Conservation (phyloP, 2,113 vertebrate genomes). For the Nyctibius bracteatus region DNA sequence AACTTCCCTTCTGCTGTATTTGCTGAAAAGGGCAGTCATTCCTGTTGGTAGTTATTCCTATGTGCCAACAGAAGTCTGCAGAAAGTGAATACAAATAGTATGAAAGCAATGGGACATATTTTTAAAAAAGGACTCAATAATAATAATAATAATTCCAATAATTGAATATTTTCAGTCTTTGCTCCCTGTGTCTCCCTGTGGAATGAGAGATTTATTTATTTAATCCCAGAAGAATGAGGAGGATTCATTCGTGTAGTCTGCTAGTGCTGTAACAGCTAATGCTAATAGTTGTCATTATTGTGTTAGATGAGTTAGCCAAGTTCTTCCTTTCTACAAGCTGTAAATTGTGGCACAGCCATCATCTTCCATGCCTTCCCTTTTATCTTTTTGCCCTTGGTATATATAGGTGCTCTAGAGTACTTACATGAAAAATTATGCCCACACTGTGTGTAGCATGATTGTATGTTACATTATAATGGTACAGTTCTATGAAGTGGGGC, state of each 20-base stretch:
- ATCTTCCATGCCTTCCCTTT: not conserved
- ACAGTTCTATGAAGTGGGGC: not conserved
- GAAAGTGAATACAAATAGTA: not conserved
- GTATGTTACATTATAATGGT: not conserved
- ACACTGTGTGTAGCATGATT: fast-evolving
- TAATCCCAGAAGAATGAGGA: not conserved
- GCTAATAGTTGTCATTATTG: not conserved
- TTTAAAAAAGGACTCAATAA: not conserved
- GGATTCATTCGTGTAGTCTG: not conserved
- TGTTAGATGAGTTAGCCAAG: not conserved
- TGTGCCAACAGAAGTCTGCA: not conserved
- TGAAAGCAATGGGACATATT: not conserved
- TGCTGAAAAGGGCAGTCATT: not conserved
- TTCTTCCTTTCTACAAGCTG: not conserved
- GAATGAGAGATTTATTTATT: not conserved
- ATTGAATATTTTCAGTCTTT: not conserved
- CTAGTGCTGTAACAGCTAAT: not conserved
- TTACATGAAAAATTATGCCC: not conserved
- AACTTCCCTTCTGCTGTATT: not conserved
- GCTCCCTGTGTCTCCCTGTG: not conserved
- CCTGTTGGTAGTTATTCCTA: not conserved
- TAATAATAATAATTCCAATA: not conserved
- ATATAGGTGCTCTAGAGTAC: not conserved
- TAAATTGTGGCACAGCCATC: not conserved
- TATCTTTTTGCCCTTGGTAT: not conserved